Conservation (phyloP, 1,140 invertebrate genomes). For the Drosophila cardini region DNA sequence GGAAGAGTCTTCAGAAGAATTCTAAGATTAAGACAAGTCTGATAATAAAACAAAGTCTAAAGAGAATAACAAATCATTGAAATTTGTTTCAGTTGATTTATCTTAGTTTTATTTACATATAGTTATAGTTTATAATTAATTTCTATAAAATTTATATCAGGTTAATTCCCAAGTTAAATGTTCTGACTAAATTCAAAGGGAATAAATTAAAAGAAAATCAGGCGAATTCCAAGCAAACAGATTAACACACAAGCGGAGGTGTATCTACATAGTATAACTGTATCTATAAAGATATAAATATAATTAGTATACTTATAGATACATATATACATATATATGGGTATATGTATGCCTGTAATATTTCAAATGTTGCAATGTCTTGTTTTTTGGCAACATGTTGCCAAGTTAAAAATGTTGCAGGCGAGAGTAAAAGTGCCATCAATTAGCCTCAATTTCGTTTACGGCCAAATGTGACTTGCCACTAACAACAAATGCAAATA, state of each 20-base stretch:
- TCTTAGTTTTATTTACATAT: not conserved
- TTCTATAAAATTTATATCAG: conserved; percentile 14
- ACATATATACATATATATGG: not conserved
- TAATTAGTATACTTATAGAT: not conserved
- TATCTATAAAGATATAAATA: not conserved
- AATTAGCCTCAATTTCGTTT: conserved; percentile 52
- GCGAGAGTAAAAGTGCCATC: conserved; percentile 52
- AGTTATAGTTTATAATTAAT: not conserved
- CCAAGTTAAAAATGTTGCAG: conserved; percentile 30
- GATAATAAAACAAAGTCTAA: not conserved
- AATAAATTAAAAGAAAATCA: conserved; percentile 17
- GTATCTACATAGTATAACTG: not conserved
- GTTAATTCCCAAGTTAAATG: conserved; percentile 14
- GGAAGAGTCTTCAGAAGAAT: too few species aligned
- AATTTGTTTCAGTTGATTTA: not conserved
- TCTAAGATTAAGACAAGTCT: not conserved
- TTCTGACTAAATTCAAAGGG: conserved; percentile 17
- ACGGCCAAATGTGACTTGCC: conserved; percentile 41
- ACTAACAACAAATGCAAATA: conserved; percentile 41
- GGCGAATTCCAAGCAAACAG: conserved; percentile 13
- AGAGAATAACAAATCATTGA: not conserved
- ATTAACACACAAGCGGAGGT: conserved; percentile 1
- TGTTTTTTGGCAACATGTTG: conserved; percentile 26
- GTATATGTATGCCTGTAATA: conserved; percentile 4
- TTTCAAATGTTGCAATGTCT: conserved; percentile 1